Evolutionary conservation across 2,888 invertebrate genomes (phyloP), one percentile per base, ranked within the genome.

Genomic region (Neoitamus cyanurus): DNA sequence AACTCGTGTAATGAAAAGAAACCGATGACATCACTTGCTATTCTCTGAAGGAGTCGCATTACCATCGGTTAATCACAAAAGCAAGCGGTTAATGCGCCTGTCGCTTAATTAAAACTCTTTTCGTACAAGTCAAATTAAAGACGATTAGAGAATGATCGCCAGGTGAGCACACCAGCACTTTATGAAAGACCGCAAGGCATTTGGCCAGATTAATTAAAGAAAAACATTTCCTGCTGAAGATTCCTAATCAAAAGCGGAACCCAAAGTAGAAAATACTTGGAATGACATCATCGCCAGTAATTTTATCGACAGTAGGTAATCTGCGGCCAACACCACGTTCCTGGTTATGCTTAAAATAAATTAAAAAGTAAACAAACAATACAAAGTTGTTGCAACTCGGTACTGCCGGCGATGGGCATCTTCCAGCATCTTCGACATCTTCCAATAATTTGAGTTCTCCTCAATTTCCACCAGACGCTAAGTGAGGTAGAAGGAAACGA

Each of bases 201-300:
- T 58, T 58, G 58, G 58, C 20, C 20, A 58, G 20, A 20, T 58
- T 58, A 25, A 58, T 58, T 58, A 25, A 20, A 58, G 25, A 25
- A 58, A 58, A 58, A 58, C 73, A 73, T 34, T 73, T 73, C 75
- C 42, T 70, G 13, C 28, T 28, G n/a, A 28, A 34, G 25, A 75
- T 42, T 75, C 28, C 37, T 34, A 75, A 20, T 42, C 37, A 42
- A 75, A 75, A 42, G 36, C 37, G 37, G 37, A 30, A 31, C 6
- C 31, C 72, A 3, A 31, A 20, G 36, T 36, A 73, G 34, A 73
- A 75, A 42, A 42, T 13, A 25, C 25, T 42, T 42, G 37, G 28
- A 75, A 42, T 75, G 75, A 75, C 75, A 75, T 75, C 75, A 75
- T 13, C 42, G 42, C 30, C 46, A 75, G 28, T 28, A 75, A 75